These are phyloP conservation scores for Harpalus rubripes DNA, from an alignment of 2,888 invertebrate genomes.

Conservation along the genomic window DNA sequence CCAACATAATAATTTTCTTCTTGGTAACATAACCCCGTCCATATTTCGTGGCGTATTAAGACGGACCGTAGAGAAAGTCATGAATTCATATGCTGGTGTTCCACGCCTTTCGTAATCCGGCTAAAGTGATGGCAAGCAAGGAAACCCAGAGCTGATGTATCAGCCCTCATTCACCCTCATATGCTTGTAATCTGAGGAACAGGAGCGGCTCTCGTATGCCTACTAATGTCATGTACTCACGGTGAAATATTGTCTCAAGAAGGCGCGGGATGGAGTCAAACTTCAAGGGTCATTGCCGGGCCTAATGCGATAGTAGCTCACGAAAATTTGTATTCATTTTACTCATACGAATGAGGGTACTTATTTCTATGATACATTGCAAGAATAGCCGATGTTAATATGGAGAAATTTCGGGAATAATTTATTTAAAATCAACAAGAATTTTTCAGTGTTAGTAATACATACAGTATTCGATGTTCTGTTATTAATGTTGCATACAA, in stretches of 20 bases:
- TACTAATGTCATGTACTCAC: neutral
- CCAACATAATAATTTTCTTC: constrained; percentile 44
- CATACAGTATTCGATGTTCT: no score
- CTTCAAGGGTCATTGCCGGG: neutral
- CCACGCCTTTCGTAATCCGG: constrained; percentile 39
- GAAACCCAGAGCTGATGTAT: neutral
- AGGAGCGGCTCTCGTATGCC: neutral
- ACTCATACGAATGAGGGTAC: neutral
- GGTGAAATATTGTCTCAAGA: neutral
- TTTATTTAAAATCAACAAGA: no score
- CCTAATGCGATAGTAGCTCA: neutral
- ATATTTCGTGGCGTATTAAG: constrained; percentile 36
- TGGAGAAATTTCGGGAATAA: no score
- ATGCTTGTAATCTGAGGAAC: constrained; percentile 11
- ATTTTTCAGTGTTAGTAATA: no score
- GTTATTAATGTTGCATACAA: no score
- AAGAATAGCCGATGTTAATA: no score
- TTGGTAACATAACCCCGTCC: constrained; percentile 43
- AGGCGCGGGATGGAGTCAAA: neutral
- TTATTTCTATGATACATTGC: no score
- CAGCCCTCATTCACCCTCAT: neutral
- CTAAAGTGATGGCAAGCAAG: constrained; percentile 15
- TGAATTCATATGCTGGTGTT: constrained; percentile 46
- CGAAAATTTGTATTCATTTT: neutral
- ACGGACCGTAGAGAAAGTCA: constrained; percentile 3